phyloP scores from a whole-genome alignment of 2,888 invertebrate genomes.

The Nemoura dubitans region DNA sequence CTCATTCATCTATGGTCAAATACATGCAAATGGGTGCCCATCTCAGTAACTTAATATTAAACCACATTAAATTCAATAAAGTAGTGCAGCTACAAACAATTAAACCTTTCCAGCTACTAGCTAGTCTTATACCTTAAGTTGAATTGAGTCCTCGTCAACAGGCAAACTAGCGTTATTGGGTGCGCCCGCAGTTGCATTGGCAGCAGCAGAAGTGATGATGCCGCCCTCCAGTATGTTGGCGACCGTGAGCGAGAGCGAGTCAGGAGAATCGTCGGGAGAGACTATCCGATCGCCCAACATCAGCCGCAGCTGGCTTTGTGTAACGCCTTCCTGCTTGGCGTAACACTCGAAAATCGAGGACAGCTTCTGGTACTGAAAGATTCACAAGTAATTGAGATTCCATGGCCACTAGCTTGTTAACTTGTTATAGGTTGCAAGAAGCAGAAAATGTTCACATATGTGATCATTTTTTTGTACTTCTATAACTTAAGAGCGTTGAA shows the following conservation, averaged over 20 bases:
- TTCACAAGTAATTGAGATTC: too few relatives aligned
- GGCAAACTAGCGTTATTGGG: not conserved
- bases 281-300: constrained; percentile 54
- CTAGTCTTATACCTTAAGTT: constrained; percentile 60
- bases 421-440: too few relatives aligned
- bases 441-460: too few relatives aligned
- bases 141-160: constrained; percentile 34
- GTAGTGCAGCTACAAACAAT: too few relatives aligned
- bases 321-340: constrained; percentile 55
- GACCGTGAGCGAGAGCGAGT: constrained; percentile 55
- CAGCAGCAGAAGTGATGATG: not conserved
- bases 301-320: constrained; percentile 55
- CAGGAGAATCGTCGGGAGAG: constrained; percentile 55
- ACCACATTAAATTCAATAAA: too few relatives aligned
- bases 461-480: too few relatives aligned
- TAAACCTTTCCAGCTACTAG: too few relatives aligned
- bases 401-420: too few relatives aligned
- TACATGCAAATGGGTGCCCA: too few relatives aligned
- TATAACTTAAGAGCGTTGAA: too few relatives aligned
- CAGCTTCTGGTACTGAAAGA: constrained; percentile 55
- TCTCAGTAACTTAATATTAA: too few relatives aligned
- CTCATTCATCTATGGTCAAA: too few relatives aligned
- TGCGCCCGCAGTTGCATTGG: not conserved
- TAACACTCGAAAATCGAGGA: constrained; percentile 55
- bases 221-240: constrained; percentile 56